Percentiles rank a stretch among this genome's conserved stretches.
phyloP scores from a whole-genome alignment of 1,140 invertebrate genomes.

The Cyphomyrmex costatus region DNA sequence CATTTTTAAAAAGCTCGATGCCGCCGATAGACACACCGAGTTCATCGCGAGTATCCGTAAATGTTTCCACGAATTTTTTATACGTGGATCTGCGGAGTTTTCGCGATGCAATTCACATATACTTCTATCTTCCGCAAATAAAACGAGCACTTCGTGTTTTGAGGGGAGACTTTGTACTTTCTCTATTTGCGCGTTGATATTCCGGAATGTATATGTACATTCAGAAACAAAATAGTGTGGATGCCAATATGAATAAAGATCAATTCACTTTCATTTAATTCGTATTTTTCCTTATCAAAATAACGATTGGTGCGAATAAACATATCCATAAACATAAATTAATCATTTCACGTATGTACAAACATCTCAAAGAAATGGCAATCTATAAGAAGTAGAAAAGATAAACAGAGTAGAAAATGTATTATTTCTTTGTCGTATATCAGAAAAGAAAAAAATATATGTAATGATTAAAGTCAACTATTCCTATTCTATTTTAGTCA shows the following conservation, averaged over 20 bases:
- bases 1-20: conserved; percentile 41
- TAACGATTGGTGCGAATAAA: conserved; percentile 29
- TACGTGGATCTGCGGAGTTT: conserved; percentile 43
- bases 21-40: conserved; percentile 3
- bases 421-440: conserved; percentile 38
- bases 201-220: conserved; percentile 30
- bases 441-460: neutral
- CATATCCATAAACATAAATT: conserved; percentile 53
- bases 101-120: conserved; percentile 21
- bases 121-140: conserved; percentile 32
- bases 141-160: conserved; percentile 1
- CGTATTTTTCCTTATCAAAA: conserved; percentile 31
- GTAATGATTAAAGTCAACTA: conserved; percentile 5
- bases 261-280: conserved; percentile 25
- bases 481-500: conserved; percentile 33
- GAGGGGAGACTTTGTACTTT: conserved; percentile 37
- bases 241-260: conserved; percentile 23
- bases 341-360: conserved; percentile 44
- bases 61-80: conserved; percentile 44
- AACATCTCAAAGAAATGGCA: conserved; percentile 24
- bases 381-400: conserved; percentile 29
- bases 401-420: conserved; percentile 6
- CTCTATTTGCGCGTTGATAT: conserved; percentile 40
- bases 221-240: conserved; percentile 52
- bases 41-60: conserved; percentile 10